Evolutionary conservation across 2,113 vertebrate species (phyloP).

Genomic region (Pygoscelis adeliae): DNA sequence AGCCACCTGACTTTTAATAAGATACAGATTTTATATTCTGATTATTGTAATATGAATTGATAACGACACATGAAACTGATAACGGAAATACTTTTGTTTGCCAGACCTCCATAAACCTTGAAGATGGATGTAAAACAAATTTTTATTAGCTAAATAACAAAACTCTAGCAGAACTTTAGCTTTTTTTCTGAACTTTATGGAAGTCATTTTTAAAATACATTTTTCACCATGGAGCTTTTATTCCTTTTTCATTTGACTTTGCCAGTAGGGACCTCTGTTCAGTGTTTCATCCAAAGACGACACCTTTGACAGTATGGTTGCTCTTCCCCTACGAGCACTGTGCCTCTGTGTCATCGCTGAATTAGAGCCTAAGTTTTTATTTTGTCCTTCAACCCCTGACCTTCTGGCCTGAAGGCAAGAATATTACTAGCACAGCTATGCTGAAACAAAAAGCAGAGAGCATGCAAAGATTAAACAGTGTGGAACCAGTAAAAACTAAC

Average conservation of each 20-base stretch:
- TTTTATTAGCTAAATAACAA: background rate
- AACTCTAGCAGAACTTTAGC: background rate
- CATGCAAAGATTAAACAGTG: background rate
- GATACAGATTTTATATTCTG: background rate
- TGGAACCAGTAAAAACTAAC: background rate
- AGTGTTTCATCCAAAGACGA: constrained; percentile 29
- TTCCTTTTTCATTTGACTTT: constrained; percentile 60
- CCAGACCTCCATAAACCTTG: background rate
- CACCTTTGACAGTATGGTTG: constrained; percentile 43
- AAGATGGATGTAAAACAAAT: background rate
- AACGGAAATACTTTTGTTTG: background rate
- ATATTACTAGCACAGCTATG: background rate
- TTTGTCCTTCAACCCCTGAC: constrained; percentile 50
- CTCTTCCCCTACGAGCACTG: background rate
- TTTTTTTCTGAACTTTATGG: background rate
- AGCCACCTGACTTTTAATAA: background rate
- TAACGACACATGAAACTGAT: background rate
- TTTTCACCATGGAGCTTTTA: background rate
- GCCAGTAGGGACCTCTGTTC: constrained; percentile 47
- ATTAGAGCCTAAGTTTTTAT: constrained; percentile 39
- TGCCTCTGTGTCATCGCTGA: background rate
- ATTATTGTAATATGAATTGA: background rate
- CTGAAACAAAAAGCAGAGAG: background rate
- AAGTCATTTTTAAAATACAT: background rate
- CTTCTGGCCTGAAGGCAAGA: constrained; percentile 31